These are phyloP conservation scores for Muscina levida DNA, from an alignment of 2,888 invertebrate species.

Conservation along the genomic window DNA sequence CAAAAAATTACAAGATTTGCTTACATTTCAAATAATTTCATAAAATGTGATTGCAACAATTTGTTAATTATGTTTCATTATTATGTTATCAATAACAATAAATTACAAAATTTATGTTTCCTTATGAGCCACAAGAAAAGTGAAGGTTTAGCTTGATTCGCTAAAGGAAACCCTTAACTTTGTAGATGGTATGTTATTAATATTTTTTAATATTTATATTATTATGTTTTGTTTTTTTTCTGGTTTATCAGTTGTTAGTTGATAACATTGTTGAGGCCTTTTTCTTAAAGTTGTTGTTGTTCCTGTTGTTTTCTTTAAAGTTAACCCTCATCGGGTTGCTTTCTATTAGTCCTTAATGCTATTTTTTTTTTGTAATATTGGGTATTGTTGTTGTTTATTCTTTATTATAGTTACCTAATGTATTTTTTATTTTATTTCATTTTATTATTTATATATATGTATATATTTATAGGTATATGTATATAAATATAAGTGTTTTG, in stretches of 20 bases:
- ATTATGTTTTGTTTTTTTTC: constrained; percentile 2
- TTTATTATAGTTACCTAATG: constrained; percentile 43
- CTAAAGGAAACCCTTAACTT: too few relatives aligned
- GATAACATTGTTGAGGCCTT: constrained; percentile 64
- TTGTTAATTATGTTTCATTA: constrained; percentile 29
- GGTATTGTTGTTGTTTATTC: constrained; percentile 44
- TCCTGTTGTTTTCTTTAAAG: constrained; percentile 30
- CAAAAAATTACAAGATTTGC: not conserved
- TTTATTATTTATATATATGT: constrained; percentile 41
- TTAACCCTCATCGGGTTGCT: constrained; percentile 4
- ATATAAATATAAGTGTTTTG: constrained; percentile 57
- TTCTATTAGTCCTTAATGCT: constrained; percentile 26
- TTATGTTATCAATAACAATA: too few relatives aligned
- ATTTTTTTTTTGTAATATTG: constrained; percentile 39
- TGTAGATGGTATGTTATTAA: too few relatives aligned
- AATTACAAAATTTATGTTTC: too few relatives aligned
- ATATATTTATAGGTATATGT: constrained; percentile 37
- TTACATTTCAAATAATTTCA: not conserved
- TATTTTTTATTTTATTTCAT: not conserved
- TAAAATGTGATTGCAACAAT: constrained; percentile 41
- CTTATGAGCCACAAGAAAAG: too few relatives aligned
- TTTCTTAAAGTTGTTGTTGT: constrained; percentile 4
- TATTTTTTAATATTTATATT: not conserved
- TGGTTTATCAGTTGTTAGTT: constrained; percentile 10
- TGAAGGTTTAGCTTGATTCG: too few relatives aligned